phyloP scores from a whole-genome alignment of 2,888 invertebrate genomes.

The Leptodirus hochenwartii region DNA sequence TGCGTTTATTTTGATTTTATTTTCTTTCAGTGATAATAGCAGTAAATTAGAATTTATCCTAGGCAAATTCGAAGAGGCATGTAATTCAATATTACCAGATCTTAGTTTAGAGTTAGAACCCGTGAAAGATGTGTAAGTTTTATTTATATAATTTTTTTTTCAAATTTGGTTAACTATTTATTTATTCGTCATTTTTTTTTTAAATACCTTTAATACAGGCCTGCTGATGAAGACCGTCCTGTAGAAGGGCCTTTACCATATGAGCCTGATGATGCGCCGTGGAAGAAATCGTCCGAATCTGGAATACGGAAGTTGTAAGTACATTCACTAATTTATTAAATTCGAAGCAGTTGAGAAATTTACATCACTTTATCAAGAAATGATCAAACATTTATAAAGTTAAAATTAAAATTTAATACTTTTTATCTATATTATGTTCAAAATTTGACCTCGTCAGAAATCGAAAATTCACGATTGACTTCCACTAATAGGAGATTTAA shows the following conservation, averaged over 20 bases:
- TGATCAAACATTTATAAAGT: no score
- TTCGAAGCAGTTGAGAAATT: slow-evolving; percentile 2
- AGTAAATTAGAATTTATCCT: slow-evolving; percentile 8
- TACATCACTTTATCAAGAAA: not conserved
- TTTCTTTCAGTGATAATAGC: no score
- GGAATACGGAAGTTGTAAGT: slow-evolving; percentile 84
- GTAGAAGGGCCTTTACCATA: slow-evolving; percentile 94
- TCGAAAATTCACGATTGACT: no score
- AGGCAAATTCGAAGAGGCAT: slow-evolving; percentile 11
- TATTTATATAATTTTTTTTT: not conserved
- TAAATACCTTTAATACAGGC: slow-evolving; percentile 22
- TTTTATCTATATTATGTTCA: no score
- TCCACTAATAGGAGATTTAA: no score
- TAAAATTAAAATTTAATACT: no score
- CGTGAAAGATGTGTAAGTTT: no score
- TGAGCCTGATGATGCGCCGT: slow-evolving; percentile 94
- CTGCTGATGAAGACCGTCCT: slow-evolving; percentile 60
- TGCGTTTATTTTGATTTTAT: no score
- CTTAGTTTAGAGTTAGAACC: no score
- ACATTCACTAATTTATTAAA: no score
- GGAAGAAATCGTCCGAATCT: slow-evolving; percentile 69
- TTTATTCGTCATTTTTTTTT: no score
- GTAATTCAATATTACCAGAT: slow-evolving; percentile 11
- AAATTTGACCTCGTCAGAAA: no score
- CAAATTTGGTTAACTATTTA: not conserved